These are phyloP conservation scores for Psittacula cyanocephala DNA, from an alignment of 2,113 vertebrate species.

Conservation along the genomic window DNA sequence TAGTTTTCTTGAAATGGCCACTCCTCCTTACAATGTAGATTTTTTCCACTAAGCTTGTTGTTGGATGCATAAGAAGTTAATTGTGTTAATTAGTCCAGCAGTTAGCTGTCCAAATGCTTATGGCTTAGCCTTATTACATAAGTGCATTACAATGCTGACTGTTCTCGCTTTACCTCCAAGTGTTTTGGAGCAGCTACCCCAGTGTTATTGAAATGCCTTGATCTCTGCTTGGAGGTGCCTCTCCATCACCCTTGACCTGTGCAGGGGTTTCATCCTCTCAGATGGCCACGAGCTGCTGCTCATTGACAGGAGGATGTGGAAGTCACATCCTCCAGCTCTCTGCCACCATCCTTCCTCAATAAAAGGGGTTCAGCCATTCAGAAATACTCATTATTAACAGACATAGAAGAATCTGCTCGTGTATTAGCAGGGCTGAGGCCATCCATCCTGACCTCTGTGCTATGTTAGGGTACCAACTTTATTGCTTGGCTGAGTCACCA, in stretches of 20 bases:
- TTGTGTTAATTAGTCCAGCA: neutral
- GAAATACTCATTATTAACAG: neutral
- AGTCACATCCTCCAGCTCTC: neutral
- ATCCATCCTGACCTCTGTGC: neutral
- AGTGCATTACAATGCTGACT: neutral
- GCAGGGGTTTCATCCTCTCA: neutral
- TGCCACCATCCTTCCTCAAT: neutral
- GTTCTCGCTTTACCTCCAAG: neutral
- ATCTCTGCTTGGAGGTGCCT: neutral
- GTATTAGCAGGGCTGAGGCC: neutral
- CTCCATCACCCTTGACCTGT: neutral
- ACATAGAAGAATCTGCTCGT: neutral
- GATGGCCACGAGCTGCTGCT: neutral
- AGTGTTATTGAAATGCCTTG: neutral
- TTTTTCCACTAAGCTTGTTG: neutral
- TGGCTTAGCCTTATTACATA: neutral
- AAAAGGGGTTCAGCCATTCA: neutral
- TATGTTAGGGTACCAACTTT: neutral
- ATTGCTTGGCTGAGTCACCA: neutral
- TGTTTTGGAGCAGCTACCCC: neutral
- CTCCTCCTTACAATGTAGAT: neutral
- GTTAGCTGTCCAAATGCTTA: neutral
- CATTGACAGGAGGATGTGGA: neutral
- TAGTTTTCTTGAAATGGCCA: neutral
- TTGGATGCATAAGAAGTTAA: neutral